phyloP scores from a whole-genome alignment of 2,888 invertebrate species.

The Brachyopa scutellaris region DNA sequence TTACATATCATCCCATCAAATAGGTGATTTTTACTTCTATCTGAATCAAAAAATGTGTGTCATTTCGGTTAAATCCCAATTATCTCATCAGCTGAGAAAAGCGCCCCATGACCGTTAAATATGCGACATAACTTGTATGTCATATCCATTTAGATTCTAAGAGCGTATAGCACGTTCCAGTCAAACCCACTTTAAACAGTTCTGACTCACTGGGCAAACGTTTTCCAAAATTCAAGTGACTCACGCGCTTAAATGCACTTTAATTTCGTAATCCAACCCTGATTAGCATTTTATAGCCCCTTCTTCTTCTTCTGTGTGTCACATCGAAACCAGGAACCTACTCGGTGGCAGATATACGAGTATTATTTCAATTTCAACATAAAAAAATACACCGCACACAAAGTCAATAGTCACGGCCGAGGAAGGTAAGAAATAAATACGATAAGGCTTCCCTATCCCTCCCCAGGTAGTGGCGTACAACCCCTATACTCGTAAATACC shows the following conservation, averaged over 20 bases:
- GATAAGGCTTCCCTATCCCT: slow-evolving; percentile 11
- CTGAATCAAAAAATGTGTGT: too few relatives aligned
- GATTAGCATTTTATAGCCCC: slow-evolving; percentile 54
- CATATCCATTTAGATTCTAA: slow-evolving; percentile 2
- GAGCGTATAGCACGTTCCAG: not conserved
- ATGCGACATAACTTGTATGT: too few relatives aligned
- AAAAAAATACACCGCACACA: not conserved
- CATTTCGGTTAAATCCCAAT: too few relatives aligned
- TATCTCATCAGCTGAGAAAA: too few relatives aligned
- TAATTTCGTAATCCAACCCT: slow-evolving; percentile 44
- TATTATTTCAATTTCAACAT: slow-evolving; percentile 10
- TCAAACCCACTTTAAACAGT: not conserved
- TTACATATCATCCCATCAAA: too few relatives aligned
- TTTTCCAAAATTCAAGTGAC: slow-evolving; percentile 23
- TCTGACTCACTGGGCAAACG: slow-evolving; percentile 17
- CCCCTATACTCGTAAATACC: slow-evolving; percentile 16
- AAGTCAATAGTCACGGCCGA: slow-evolving; percentile 13
- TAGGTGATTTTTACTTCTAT: too few relatives aligned
- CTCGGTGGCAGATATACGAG: not conserved
- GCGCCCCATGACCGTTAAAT: too few relatives aligned
- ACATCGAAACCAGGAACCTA: not conserved
- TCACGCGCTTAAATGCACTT: slow-evolving; percentile 28
- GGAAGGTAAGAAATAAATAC: slow-evolving; percentile 14
- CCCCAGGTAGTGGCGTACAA: not conserved
- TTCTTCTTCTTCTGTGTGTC: not conserved